These are phyloP conservation scores for Macquaria australasica DNA, from an alignment of 2,113 vertebrate genomes.

Conservation along the genomic window DNA sequence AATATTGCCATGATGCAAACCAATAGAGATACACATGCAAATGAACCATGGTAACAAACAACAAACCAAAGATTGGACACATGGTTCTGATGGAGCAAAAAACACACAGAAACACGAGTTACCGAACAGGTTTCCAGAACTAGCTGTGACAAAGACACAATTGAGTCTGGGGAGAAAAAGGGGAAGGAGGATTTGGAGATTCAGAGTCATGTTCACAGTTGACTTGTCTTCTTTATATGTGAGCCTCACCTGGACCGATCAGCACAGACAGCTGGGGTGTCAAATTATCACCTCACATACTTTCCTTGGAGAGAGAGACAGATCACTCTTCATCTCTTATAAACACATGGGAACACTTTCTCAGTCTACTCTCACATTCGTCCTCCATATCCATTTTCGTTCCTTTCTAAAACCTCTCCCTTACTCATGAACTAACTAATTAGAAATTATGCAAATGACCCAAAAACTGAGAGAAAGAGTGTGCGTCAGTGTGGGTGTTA, in stretches of 20 bases:
- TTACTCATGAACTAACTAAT: slow-evolving; percentile 64
- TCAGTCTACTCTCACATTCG: slow-evolving; percentile 10
- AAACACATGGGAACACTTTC: slow-evolving; percentile 30
- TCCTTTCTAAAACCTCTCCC: slow-evolving; percentile 13
- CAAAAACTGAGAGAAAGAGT: slow-evolving; percentile 39
- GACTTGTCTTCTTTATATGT: slow-evolving; percentile 6
- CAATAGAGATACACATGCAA: slow-evolving; percentile 65
- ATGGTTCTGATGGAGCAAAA: slow-evolving; percentile 53
- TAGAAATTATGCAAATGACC: slow-evolving; percentile 72
- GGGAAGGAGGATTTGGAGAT: slow-evolving; percentile 45
- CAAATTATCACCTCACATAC: slow-evolving; percentile 46
- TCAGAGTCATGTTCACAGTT: slow-evolving; percentile 36
- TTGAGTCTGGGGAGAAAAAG: slow-evolving; percentile 81
- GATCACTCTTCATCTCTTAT: neutral
- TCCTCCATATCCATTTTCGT: slow-evolving; percentile 49
- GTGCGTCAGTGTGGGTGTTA: slow-evolving; percentile 21
- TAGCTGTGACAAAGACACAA: slow-evolving; percentile 86
- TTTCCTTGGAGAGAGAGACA: slow-evolving; percentile 14
- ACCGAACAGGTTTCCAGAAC: slow-evolving; percentile 85
- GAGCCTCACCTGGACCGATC: slow-evolving; percentile 50
- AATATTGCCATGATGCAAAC: slow-evolving; percentile 44
- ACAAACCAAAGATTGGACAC: slow-evolving; percentile 31
- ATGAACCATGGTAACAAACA: slow-evolving; percentile 48
- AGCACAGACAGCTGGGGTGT: slow-evolving; percentile 43
- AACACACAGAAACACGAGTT: slow-evolving; percentile 65